Base-by-base conservation (phyloP, 2,888 invertebrate species). In the Chloromyia formosa region DNA sequence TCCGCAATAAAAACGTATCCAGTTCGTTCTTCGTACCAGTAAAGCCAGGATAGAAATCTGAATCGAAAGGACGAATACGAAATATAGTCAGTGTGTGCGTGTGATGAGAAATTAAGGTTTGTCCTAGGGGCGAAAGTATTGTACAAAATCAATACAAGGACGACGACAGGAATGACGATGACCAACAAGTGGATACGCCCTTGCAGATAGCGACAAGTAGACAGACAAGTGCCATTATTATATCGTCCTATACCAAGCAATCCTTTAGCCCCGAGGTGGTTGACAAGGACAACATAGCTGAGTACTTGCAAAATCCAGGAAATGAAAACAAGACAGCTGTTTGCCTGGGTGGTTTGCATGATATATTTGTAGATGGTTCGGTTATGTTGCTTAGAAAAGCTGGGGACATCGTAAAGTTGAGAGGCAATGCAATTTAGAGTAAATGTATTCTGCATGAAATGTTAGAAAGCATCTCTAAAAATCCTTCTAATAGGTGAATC, bases 161-260 rank as follows among this genome's bases (percentile, higher is more conserved):
- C 53, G 56, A 69, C 54, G 56, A 56, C 20, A n/a, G n/a, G n/a
- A 22, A 56, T 56, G 56, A 62, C 20, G 53, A 42, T 45, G 53
- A 60, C 76, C 74, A 76, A 76, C 76, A 76, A 76, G 76, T 76
- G 74, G 76, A 76, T 74, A 74, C 74, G 76, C 76, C 76, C 76
- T 72, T 23, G 61, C 62, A 53, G 73, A 68, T 64, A 64, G 23
- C 22, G 61, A 54, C 23, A 35, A 72, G 72, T 56, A 76, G 68
- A 66, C 66, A 74, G 74, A 72, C 76, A 74, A 74, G 72, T 60
- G 71, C 64, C 54, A 69, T 23, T 27, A 71, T 35, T 56, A 14
- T 40, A 35, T 35, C 27, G 27, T 35, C 27, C 27, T 35, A 35
- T 16, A 35, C 49, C 4, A n/a, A 12, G 40, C 49, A 40, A n/a